Evolutionary conservation across 2,888 invertebrate genomes (phyloP), one percentile per base, ranked within the genome.

Genomic region (Meganola albula): DNA sequence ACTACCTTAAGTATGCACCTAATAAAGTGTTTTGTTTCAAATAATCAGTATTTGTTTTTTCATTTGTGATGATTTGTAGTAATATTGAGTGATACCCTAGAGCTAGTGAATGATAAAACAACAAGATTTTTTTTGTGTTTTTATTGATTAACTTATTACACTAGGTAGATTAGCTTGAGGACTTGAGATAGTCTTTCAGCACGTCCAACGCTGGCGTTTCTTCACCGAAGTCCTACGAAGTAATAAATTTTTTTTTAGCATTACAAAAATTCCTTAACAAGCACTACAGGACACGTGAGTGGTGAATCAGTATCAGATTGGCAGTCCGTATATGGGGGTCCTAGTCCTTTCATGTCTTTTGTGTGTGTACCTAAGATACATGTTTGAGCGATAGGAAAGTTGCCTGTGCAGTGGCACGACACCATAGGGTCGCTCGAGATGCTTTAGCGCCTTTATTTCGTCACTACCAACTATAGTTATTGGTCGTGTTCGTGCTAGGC

Each of bases 201-300:
- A 97, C 93, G 82, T 97, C 97, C 72, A 97, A 90, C 43, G 98
- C 98, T 54, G 94, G 96, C 34, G 97, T 96, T 80, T 99, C 98
- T 75, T 97, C 97, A 65, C 99, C 99, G 77, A 95, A 99, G 87
- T 98, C 98, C 95, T 95, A 80, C 58, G 50, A 90, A 88, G 24
- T 26, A 14, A 8, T 9, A 2, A 16, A 4, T 16, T 7, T 7
- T 1, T n/a, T 21, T 9, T 4, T 7, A 9, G 4, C 1, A n/a
- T 21, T 21, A 12, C 6, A 1, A 6, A 12, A 14, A n/a, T n/a
- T n/a, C n/a, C n/a, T n/a, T n/a, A n/a, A n/a, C n/a, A n/a, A n/a
- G n/a, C n/a, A n/a, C n/a, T n/a, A n/a, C n/a, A n/a, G n/a, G n/a
- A n/a, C n/a, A n/a, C n/a, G n/a, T n/a, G n/a, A n/a, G n/a, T n/a